Percentiles rank a stretch among this genome's conserved stretches.
Evolutionary conservation across 2,797 vertebrate species (phyloP).

Genomic region (Orientallactaga sibirica): DNA sequence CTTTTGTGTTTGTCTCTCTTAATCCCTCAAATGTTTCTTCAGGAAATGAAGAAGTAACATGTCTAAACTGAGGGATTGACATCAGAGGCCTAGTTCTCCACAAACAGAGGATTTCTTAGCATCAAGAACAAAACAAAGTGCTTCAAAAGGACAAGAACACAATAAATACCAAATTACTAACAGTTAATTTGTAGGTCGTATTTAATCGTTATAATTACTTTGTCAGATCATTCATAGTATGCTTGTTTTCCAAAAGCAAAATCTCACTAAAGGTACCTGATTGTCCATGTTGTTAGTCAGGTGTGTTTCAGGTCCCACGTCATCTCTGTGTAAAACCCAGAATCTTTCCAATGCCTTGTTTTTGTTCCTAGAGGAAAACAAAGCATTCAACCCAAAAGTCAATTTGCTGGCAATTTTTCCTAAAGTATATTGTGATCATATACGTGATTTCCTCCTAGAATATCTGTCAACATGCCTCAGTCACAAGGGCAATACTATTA

Average conservation of each 20-base stretch:
- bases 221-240: neutral
- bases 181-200: neutral
- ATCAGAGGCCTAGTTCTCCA: neutral
- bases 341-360: constrained; percentile 14
- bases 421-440: constrained; percentile 34
- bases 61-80: neutral
- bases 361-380: constrained; percentile 15
- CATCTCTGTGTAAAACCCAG: neutral
- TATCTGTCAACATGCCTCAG: constrained; percentile 14
- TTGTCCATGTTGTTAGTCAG: neutral
- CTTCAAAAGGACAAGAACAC: neutral
- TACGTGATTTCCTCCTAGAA: constrained; percentile 25
- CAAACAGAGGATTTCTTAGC: neutral
- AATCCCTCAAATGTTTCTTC: constrained; percentile 38
- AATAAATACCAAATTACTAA: constrained; percentile 12
- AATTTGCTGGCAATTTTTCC: neutral
- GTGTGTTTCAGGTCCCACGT: neutral
- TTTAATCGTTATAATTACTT: neutral
- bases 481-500: neutral
- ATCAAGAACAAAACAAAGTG: neutral
- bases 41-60: constrained; percentile 25
- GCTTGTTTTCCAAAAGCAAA: neutral
- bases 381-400: neutral
- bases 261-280: neutral
- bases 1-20: constrained; percentile 44